Evolutionary conservation across 2,797 vertebrate genomes (phyloP), one percentile per base, ranked within the genome.

Genomic region (Bradypodion ventrale): DNA sequence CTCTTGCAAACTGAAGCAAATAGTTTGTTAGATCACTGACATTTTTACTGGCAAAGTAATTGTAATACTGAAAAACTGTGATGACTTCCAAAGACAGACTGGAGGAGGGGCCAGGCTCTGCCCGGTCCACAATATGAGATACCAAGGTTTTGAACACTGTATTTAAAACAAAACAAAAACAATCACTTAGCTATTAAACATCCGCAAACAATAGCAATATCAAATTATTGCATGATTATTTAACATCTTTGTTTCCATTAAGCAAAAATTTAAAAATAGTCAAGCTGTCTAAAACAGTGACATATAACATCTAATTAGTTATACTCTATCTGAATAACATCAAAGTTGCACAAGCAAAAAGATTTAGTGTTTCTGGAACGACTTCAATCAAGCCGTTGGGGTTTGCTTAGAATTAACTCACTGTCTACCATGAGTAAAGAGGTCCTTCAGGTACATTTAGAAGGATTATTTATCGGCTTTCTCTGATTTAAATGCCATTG

Each of bases 61-160:
- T 93, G 93, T 98, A 96, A 89, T 98, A 99, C 95, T 99, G 98
- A 93, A 99, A 99, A 88, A 99, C 96, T 0, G 98, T 99, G 73
- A 99, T 94, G 83, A 98, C 96, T 87, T 99, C 98, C 0, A 96
- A 97, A 80, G 96, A 93, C 83, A 97, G 94, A 75, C 94, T 94
- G 29, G 96, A 91, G 42, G 91, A 91, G 2, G 95, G 94, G 9
- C 96, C 92, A n/a, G 97, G 95, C 83, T 98, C 97, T 0, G 92
- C 95, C 83, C 95, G 96, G 94, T 99, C 98, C 90, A 97, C 96
- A 95, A 99, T 98, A 92, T 98, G 98, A 44, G 97, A 96, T 86
- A 98, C 96, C 72, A 99, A 95, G 42, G 96, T 95, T 74, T 93
- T 92, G 70, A 99, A 98, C 78, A 97, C 99, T 99, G 84, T 27